Evolutionary conservation across 2,888 invertebrate genomes (phyloP).

Genomic region (Apotomis turbidana): DNA sequence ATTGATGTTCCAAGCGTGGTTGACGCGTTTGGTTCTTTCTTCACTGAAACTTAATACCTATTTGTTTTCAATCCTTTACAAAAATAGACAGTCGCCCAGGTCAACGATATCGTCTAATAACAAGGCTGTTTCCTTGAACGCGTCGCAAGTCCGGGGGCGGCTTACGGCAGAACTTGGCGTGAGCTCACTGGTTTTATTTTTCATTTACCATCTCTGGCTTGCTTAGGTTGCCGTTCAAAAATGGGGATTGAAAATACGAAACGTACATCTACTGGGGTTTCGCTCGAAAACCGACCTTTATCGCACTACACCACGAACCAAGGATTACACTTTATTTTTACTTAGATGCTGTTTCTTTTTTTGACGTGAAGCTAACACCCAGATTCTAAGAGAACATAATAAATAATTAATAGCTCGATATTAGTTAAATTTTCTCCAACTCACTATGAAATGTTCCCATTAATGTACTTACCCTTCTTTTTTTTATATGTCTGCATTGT

Average conservation of each 20-base stretch:
- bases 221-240: conserved; percentile 56
- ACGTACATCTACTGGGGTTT: conserved; percentile 53
- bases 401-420: too few species aligned
- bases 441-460: too few species aligned
- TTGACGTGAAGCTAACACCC: too few species aligned
- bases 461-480: too few species aligned
- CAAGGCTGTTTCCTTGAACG: conserved; percentile 46
- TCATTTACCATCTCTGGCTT: conserved; percentile 59
- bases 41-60: neutral
- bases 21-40: neutral
- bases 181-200: conserved; percentile 61
- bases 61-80: conserved; percentile 24
- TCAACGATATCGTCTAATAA: conserved; percentile 57
- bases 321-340: conserved; percentile 1
- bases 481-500: too few species aligned
- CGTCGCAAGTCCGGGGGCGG: conserved; percentile 42
- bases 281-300: conserved; percentile 45
- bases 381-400: too few species aligned
- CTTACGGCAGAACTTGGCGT: conserved; percentile 47
- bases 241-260: conserved; percentile 57
- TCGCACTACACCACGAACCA: neutral
- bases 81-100: conserved; percentile 31
- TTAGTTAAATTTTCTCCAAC: too few species aligned
- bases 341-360: neutral
- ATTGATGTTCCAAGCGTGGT: neutral